Percentiles rank a stretch among this genome's conserved stretches.
Evolutionary conservation across 2,888 invertebrate species (phyloP).

Genomic region (Drosophila yooni): DNA sequence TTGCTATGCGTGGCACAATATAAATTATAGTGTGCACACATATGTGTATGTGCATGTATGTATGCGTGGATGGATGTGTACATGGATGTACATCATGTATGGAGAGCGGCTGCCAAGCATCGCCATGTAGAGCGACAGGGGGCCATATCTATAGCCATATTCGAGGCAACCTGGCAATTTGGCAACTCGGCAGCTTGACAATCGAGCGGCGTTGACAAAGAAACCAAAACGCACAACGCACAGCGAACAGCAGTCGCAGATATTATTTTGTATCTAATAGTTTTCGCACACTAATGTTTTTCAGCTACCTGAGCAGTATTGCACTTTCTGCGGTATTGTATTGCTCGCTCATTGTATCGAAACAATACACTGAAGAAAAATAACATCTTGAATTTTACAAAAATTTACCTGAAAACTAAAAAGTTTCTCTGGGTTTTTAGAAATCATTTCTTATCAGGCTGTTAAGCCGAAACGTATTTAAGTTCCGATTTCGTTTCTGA

Average conservation of each 20-base stretch:
- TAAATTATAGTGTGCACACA: slow-evolving; percentile 34
- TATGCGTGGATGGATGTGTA: neutral
- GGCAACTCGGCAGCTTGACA: slow-evolving; percentile 31
- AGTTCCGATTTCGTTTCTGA: neutral
- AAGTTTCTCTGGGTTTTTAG: neutral
- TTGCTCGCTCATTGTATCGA: slow-evolving; percentile 37
- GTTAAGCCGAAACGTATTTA: neutral
- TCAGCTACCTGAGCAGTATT: slow-evolving; percentile 55
- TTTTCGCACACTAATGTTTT: slow-evolving; percentile 60
- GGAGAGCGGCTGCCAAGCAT: slow-evolving; percentile 44
- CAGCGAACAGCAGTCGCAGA: slow-evolving; percentile 29
- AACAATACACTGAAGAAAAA: neutral
- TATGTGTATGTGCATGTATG: slow-evolving; percentile 5
- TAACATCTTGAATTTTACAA: neutral
- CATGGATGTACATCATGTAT: slow-evolving; percentile 38
- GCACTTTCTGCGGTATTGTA: slow-evolving; percentile 46
- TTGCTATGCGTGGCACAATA: slow-evolving; percentile 41
- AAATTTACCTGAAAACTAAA: neutral
- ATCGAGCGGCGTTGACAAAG: slow-evolving; percentile 39
- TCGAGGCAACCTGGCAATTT: slow-evolving; percentile 39
- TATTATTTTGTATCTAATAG: slow-evolving; percentile 72
- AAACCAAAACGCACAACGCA: slow-evolving; percentile 31
- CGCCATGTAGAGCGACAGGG: slow-evolving; percentile 56
- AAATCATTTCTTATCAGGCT: neutral
- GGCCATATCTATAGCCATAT: slow-evolving; percentile 62